Percentiles rank a stretch among this genome's conserved stretches.
Evolutionary conservation across 2,888 invertebrate species (phyloP).

Genomic region (Spatulosminthurus flaviceps): DNA sequence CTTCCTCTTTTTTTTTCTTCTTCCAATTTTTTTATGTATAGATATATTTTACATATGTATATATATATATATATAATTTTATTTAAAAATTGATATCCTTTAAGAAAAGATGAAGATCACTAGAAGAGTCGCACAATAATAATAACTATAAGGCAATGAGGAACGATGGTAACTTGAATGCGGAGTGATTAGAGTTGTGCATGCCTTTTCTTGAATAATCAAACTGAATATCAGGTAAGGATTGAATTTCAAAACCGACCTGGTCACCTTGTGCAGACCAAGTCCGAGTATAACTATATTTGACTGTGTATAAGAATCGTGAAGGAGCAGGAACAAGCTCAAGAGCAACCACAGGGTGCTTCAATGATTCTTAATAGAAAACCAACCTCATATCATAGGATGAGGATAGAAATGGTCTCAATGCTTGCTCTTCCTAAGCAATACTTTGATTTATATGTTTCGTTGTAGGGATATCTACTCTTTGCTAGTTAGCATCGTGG

Average conservation of each 20-base stretch:
- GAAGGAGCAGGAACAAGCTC: slow-evolving; percentile 19
- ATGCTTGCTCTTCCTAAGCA: slow-evolving; percentile 21
- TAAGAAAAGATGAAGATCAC: too few relatives aligned
- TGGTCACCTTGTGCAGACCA: slow-evolving; percentile 31
- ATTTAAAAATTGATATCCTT: too few relatives aligned
- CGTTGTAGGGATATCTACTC: slow-evolving; percentile 28
- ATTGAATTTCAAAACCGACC: slow-evolving; percentile 44
- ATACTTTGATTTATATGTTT: slow-evolving; percentile 44
- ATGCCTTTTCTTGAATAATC: slow-evolving; percentile 33
- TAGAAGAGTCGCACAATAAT: neutral
- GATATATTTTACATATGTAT: too few relatives aligned
- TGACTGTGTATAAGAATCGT: slow-evolving; percentile 22
- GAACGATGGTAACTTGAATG: slow-evolving; percentile 38
- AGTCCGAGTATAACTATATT: neutral
- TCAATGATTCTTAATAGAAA: slow-evolving; percentile 31
- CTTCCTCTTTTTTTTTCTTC: slow-evolving; percentile 10
- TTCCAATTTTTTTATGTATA: too few relatives aligned
- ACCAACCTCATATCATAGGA: slow-evolving; percentile 36
- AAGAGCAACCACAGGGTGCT: slow-evolving; percentile 45
- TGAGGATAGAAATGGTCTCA: slow-evolving; percentile 37
- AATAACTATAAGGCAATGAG: neutral
- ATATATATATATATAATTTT: too few relatives aligned
- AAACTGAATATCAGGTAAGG: slow-evolving; percentile 42
- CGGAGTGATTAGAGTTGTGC: slow-evolving; percentile 28
- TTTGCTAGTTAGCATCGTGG: slow-evolving; percentile 31